Percentiles rank a stretch among this genome's conserved stretches.
phyloP scores from a whole-genome alignment of 2,113 vertebrate genomes.

The Aptenodytes forsteri region DNA sequence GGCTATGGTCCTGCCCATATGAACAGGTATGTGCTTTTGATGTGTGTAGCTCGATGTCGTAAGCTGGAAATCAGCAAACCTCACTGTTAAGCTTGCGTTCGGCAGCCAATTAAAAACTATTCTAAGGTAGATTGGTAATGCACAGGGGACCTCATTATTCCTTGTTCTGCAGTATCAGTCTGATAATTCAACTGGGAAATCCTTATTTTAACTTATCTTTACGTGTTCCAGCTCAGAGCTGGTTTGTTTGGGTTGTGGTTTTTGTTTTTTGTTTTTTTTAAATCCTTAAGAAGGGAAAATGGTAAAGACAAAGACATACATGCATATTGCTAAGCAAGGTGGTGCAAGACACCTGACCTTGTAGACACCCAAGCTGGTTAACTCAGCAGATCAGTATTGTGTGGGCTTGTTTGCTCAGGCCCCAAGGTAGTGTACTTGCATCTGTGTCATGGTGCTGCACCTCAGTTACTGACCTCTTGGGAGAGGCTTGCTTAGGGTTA shows the following conservation, averaged over 20 bases:
- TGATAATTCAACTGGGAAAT: not conserved
- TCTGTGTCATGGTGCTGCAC: fast-evolving
- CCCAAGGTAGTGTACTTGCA: fast-evolving
- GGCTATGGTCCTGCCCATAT: conserved; percentile 96
- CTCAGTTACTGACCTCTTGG: fast-evolving
- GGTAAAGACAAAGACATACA: fast-evolving
- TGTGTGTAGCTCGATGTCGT: fast-evolving
- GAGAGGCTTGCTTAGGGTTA: not conserved
- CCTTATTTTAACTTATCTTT: too few relatives aligned
- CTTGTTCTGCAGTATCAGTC: not conserved
- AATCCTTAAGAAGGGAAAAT: not conserved
- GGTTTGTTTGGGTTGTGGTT: too few relatives aligned
- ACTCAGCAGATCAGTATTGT: not conserved
- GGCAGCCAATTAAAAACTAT: not conserved
- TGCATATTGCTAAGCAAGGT: fast-evolving
- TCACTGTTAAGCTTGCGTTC: not conserved
- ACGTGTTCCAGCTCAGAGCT: not conserved
- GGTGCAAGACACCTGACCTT: too few relatives aligned
- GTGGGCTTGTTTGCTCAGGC: not conserved
- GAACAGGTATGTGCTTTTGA: conserved; percentile 84
- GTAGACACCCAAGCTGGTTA: not conserved
- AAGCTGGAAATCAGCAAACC: not conserved
- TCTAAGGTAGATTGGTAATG: not conserved
- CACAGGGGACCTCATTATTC: not conserved
- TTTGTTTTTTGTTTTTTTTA: not conserved